phyloP scores from a whole-genome alignment of 2,888 invertebrate species.

The Hemistola chrysoprasaria region DNA sequence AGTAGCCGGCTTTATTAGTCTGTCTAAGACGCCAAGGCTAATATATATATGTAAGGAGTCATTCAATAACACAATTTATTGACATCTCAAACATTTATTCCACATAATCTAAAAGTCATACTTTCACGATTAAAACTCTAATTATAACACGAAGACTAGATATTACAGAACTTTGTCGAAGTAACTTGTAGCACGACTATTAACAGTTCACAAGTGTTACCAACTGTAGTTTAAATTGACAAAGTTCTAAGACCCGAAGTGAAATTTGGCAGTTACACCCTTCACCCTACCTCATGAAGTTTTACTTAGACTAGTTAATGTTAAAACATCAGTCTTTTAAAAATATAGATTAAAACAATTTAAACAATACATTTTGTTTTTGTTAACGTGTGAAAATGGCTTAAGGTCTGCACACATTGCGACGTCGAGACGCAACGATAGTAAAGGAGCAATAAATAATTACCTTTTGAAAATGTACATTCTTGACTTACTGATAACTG shows the following conservation, averaged over 20 bases:
- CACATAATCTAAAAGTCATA: constrained; percentile 35
- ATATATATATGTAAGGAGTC: too few species aligned
- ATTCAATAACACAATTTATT: constrained; percentile 24
- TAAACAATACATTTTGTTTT: constrained; percentile 3
- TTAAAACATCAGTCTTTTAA: constrained; percentile 71
- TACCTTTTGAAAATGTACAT: too few species aligned
- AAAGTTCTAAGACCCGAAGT: constrained; percentile 24
- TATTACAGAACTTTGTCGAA: constrained; percentile 25
- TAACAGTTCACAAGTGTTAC: constrained; percentile 7
- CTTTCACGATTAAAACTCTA: constrained; percentile 30
- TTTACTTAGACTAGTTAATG: constrained; percentile 42
- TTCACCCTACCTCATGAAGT: constrained; percentile 1
- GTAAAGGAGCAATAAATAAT: too few species aligned
- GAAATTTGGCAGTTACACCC: constrained; percentile 37
- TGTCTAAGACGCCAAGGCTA: too few species aligned
- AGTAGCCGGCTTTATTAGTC: too few species aligned
- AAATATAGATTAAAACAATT: constrained; percentile 37
- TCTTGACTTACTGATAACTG: too few species aligned
- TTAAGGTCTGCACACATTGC: too few species aligned
- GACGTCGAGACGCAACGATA: neutral
- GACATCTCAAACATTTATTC: constrained; percentile 47
- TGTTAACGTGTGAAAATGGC: too few species aligned
- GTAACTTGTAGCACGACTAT: constrained; percentile 13
- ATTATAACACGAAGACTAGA: constrained; percentile 19
- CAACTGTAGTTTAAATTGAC: constrained; percentile 22